Base-by-base conservation (phyloP, 1,140 invertebrate genomes). In the Anoplolepis gracilipes region DNA sequence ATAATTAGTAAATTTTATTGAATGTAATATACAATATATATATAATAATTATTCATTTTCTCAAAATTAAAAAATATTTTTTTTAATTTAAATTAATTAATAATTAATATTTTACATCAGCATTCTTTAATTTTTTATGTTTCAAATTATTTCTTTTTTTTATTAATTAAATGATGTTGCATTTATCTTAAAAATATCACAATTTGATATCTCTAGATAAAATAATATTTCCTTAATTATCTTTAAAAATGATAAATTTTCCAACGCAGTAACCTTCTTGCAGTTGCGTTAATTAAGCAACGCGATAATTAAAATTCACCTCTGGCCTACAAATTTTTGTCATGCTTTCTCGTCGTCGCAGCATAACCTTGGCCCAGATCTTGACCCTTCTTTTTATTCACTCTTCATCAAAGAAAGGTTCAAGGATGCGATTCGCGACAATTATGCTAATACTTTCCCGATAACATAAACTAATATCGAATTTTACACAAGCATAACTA, bases 311-410 rank as follows among this genome's bases (percentile, higher is more conserved):
- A 59, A 81, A 81, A 70, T 22, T 39, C 4, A 42, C 25, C 22
- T 5, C n/a, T 16, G 36, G 65, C 13, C 19, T 59, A 72, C 59
- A 73, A 72, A 72, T 25, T 59, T 72, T 72, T 1, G 46, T 36
- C 19, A 70, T 36, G 30, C 59, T 78, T 46, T 72, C 30, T 76
- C 30, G 22, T 22, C 25, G 30, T 16, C 55, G 59, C 55, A 61
- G 61, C 39, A 77, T 87, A 90, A 90, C 88, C 89, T 90, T 90
- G 89, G 89, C 89, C 88, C 75, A 87, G 89, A 90, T 90, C 82
- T 90, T 90, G 88, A 90, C 89, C 77, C 78, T 86, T 86, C 59
- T 84, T 90, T 90, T 90, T 62, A 64, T 90, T 76, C 61, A 11
- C 8, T 57, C 22, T 33, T 33, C 49, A 8, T 42, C 7, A 25